Conservation (phyloP, 1,140 invertebrate species). For the Drosophila punjabiensis region DNA sequence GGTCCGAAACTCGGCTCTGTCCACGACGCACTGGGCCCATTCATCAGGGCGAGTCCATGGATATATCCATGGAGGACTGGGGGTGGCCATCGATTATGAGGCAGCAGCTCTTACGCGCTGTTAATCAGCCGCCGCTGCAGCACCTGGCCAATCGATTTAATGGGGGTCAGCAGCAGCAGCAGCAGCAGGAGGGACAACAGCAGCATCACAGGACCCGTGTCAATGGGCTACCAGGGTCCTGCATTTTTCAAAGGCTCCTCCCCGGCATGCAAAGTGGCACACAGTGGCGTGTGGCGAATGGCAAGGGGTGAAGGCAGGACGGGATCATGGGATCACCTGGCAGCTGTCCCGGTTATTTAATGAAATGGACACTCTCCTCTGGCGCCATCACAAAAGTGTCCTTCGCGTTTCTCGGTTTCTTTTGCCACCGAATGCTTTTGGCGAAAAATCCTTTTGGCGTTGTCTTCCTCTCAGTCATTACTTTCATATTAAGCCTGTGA, state of each 20-base stretch:
- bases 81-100: slow-evolving; percentile 62
- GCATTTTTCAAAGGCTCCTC: slow-evolving; percentile 30
- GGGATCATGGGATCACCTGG: slow-evolving; percentile 45
- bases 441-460: slow-evolving; percentile 14
- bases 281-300: neutral
- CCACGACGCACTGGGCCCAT: slow-evolving; percentile 48
- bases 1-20: slow-evolving; percentile 7
- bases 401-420: slow-evolving; percentile 14
- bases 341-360: slow-evolving; percentile 38
- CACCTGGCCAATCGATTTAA: slow-evolving; percentile 43
- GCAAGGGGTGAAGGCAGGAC: neutral
- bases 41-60: slow-evolving; percentile 45
- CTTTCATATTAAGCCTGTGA: slow-evolving; percentile 48
- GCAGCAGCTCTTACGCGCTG: slow-evolving; percentile 40
- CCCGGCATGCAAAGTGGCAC: slow-evolving; percentile 21
- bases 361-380: slow-evolving; percentile 43
- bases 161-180: slow-evolving; percentile 6
- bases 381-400: slow-evolving; percentile 20
- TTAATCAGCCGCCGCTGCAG: slow-evolving; percentile 53
- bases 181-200: slow-evolving; percentile 1
- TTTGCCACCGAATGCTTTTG: slow-evolving; percentile 22
- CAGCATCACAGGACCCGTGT: slow-evolving; percentile 13
- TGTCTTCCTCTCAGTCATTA: slow-evolving; percentile 30
- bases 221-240: slow-evolving; percentile 30
- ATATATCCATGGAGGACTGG: neutral